Percentiles rank a stretch among this genome's conserved stretches.
Conservation (phyloP, 2,797 vertebrate genomes). For the Chiloscyllium punctatum region DNA sequence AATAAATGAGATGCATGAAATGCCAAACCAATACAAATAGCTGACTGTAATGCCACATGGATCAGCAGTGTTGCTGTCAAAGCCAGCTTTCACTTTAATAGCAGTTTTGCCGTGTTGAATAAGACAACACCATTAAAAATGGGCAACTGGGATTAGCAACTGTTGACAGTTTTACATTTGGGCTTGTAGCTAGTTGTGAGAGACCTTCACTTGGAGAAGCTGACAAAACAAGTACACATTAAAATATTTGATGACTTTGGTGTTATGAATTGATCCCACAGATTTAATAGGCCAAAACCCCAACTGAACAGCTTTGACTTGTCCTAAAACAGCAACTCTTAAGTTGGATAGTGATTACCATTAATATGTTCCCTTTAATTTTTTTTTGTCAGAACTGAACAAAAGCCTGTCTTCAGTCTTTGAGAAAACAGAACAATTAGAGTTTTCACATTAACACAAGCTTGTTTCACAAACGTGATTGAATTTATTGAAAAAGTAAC, state of each 20-base stretch:
- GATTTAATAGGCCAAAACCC: not conserved
- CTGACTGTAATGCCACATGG: not conserved
- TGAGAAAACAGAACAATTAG: not conserved
- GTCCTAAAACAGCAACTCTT: not conserved
- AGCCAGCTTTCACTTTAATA: not conserved
- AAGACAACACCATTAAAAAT: not conserved
- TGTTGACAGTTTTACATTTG: not conserved
- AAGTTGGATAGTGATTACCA: not conserved
- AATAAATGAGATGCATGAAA: not conserved
- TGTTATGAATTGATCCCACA: not conserved
- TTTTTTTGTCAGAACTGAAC: not conserved
- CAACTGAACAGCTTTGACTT: not conserved
- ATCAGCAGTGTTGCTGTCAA: slow-evolving; percentile 3
- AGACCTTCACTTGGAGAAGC: not conserved
- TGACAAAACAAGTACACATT: not conserved
- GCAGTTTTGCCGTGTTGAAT: not conserved
- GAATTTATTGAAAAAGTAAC: too few species aligned
- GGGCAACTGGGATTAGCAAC: not conserved
- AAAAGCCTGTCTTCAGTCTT: not conserved
- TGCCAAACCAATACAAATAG: not conserved
- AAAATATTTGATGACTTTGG: not conserved
- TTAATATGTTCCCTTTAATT: not conserved
- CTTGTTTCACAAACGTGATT: too few species aligned
- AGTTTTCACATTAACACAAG: not conserved
- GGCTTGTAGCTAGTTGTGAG: not conserved